A percentile compares a stretch with the other conserved stretches of the same genome.
Conservation (phyloP, 2,888 invertebrate genomes). For the Andrena bucephala region DNA sequence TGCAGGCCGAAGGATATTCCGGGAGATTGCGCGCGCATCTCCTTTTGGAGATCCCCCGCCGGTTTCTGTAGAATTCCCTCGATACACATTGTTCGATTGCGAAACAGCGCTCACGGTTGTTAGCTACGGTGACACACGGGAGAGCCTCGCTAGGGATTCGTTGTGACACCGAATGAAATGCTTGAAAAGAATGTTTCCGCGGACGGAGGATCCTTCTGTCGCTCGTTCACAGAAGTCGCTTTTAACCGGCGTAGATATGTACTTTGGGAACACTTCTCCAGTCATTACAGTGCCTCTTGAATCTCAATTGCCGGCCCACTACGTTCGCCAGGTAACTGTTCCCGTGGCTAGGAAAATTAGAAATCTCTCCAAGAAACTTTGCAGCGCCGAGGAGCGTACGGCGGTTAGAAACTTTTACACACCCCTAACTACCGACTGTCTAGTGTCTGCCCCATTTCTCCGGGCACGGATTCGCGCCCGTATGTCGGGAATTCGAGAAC, state of each 20-base stretch:
- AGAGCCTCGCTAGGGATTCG: constrained; percentile 30
- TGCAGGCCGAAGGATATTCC: too few species aligned
- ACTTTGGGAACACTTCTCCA: not conserved
- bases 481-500: constrained; percentile 56
- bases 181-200: constrained; percentile 20
- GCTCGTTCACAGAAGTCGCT: not conserved
- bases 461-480: constrained; percentile 67
- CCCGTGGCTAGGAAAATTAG: not conserved
- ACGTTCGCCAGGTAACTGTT: not conserved
- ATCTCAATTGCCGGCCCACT: too few species aligned
- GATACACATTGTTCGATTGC: constrained; percentile 2
- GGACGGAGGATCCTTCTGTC: not conserved
- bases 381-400: constrained; percentile 1
- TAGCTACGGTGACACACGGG: constrained; percentile 36
- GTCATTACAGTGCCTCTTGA: not conserved
- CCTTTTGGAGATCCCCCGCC: not conserved
- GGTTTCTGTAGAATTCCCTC: not conserved
- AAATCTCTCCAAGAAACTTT: not conserved
- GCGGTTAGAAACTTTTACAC: not conserved
- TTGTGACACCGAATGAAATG: not conserved
- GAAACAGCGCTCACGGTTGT: constrained; percentile 23
- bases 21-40: not conserved
- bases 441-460: constrained; percentile 13
- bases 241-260: not conserved
- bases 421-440: not conserved